Evolutionary conservation across 2,797 vertebrate species (phyloP).

Genomic region (Pangasius macronema): DNA sequence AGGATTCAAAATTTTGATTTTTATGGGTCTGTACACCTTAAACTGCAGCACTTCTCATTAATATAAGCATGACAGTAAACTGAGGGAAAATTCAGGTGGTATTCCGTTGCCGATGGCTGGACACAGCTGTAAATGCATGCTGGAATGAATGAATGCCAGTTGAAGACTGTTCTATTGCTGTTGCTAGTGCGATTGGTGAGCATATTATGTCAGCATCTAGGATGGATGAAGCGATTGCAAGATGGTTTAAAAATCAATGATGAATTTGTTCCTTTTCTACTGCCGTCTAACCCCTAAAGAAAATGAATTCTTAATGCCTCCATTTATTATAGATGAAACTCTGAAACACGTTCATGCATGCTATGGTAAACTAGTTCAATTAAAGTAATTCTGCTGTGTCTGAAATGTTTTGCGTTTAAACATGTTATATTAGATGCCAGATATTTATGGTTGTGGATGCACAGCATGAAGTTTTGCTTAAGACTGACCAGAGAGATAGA

Average conservation of each 20-base stretch:
- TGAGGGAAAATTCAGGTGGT: neutral
- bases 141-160: neutral
- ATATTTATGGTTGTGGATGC: neutral
- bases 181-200: neutral
- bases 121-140: neutral
- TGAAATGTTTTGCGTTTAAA: neutral
- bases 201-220: neutral
- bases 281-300: neutral
- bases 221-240: neutral
- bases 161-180: neutral
- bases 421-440: neutral
- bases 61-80: neutral
- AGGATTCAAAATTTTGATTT: neutral
- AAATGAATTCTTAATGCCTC: neutral
- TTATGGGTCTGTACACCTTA: neutral
- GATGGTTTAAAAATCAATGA: neutral
- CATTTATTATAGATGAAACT: slow-evolving; percentile 16
- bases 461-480: neutral
- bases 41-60: neutral
- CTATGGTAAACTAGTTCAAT: neutral
- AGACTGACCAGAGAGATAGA: neutral
- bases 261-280: neutral
- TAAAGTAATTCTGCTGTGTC: neutral
- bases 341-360: neutral
- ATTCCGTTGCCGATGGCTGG: neutral